Evolutionary conservation across 2,113 vertebrate genomes (phyloP).

Genomic region (Chionodraco myersi): DNA sequence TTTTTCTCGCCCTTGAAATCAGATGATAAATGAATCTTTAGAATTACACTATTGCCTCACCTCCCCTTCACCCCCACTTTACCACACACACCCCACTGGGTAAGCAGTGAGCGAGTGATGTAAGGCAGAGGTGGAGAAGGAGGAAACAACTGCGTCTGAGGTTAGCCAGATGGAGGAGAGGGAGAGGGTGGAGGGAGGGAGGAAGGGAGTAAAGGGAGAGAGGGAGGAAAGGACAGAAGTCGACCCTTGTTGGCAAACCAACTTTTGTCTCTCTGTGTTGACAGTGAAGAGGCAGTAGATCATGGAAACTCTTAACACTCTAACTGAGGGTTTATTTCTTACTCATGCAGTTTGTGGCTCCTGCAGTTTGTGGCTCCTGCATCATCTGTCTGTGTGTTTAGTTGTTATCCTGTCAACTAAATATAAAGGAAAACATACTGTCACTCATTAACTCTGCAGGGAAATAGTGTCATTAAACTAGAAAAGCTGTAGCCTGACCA

Average conservation of each 20-base stretch:
- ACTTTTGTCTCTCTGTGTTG: conserved; percentile 37
- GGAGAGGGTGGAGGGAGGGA: conserved; percentile 29
- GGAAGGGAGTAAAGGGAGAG: conserved; percentile 25
- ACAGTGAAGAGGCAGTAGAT: conserved; percentile 35
- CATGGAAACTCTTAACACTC: conserved; percentile 50
- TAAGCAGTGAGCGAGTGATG: conserved; percentile 72
- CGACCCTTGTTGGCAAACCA: conserved; percentile 41
- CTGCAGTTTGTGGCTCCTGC: conserved; percentile 19
- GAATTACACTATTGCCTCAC: conserved; percentile 64
- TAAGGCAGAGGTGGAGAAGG: conserved; percentile 78
- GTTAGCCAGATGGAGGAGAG: conserved; percentile 79
- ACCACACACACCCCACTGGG: conserved; percentile 49
- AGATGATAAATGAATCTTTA: conserved; percentile 48
- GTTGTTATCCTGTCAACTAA: conserved; percentile 17
- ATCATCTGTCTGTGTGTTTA: neutral
- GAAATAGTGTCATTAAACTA: conserved; percentile 9
- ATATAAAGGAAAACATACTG: neutral
- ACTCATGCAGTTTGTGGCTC: conserved; percentile 15
- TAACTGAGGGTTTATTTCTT: conserved; percentile 8
- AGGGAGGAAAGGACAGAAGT: conserved; percentile 34
- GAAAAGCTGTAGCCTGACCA: neutral
- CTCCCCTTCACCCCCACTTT: conserved; percentile 46
- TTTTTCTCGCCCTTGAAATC: conserved; percentile 36
- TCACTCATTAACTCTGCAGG: neutral
- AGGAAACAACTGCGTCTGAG: conserved; percentile 81